Conservation (phyloP, 1,140 invertebrate species). For the Pogonomyrmex barbatus region DNA sequence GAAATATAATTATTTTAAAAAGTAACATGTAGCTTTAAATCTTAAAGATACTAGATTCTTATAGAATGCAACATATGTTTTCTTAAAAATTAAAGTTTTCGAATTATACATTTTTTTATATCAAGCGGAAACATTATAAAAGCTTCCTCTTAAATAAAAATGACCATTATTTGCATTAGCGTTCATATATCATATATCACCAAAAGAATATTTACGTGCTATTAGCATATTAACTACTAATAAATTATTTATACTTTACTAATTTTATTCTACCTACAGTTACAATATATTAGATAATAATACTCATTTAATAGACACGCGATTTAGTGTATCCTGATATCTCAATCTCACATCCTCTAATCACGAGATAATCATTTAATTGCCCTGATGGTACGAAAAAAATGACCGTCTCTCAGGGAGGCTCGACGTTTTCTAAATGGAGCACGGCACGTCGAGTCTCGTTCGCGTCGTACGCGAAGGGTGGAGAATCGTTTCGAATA, state of each 20-base stretch:
- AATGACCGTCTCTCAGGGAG: neutral
- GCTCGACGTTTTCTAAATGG: neutral
- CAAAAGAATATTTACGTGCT: neutral
- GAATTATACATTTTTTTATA: neutral
- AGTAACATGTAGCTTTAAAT: neutral
- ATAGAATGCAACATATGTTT: neutral
- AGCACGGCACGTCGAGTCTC: slow-evolving; percentile 15
- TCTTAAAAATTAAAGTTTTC: neutral
- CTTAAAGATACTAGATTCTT: neutral
- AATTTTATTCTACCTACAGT: neutral
- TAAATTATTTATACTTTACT: neutral
- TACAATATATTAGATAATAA: neutral
- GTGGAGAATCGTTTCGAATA: slow-evolving; percentile 41
- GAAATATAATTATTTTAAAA: neutral
- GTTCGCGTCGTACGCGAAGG: neutral
- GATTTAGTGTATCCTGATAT: neutral
- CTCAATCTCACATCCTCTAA: neutral
- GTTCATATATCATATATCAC: no score
- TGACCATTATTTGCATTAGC: neutral
- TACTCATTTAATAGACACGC: neutral
- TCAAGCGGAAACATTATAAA: neutral
- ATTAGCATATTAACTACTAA: neutral
- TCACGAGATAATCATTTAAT: slow-evolving; percentile 17
- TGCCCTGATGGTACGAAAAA: neutral
- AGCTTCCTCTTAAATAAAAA: neutral